phyloP scores from a whole-genome alignment of 2,113 vertebrate genomes.

The Tenrec ecaudatus region DNA sequence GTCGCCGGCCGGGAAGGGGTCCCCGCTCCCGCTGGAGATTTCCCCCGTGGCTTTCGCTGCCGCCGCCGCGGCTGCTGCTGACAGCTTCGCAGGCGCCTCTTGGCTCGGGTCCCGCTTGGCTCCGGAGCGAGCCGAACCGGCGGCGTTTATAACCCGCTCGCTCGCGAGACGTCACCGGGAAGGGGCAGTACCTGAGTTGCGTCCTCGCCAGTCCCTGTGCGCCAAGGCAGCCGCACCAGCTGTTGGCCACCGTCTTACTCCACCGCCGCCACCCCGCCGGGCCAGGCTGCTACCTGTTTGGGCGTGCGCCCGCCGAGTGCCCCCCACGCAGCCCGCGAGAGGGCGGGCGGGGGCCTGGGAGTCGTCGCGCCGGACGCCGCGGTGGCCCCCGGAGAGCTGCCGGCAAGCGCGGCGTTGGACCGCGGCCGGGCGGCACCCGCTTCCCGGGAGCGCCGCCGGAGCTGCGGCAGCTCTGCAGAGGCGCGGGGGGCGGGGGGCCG shows the following conservation, averaged over 20 bases:
- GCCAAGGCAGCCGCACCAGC: slow-evolving; percentile 67
- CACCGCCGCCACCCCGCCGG: slow-evolving; percentile 60
- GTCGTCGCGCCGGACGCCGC: not conserved
- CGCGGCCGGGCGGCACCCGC: not conserved
- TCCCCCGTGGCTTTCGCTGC: not conserved
- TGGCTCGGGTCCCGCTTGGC: slow-evolving; percentile 23
- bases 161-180: slow-evolving; percentile 72
- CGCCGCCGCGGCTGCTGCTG: not conserved
- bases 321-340: slow-evolving; percentile 40
- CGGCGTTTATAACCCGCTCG: slow-evolving; percentile 74
- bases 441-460: not conserved
- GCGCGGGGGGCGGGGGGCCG: not conserved
- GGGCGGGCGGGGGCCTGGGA: slow-evolving; percentile 50
- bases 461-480: slow-evolving; percentile 46
- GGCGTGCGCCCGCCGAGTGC: not conserved
- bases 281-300: slow-evolving; percentile 46
- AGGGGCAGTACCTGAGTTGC: slow-evolving; percentile 75
- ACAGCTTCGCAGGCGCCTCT: slow-evolving; percentile 49
- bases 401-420: not conserved
- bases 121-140: slow-evolving; percentile 66
- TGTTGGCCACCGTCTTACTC: slow-evolving; percentile 58
- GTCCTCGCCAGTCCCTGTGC: slow-evolving; percentile 16
- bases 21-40: not conserved
- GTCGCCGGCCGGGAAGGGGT: not conserved
- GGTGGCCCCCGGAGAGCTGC: too few species aligned